Base-by-base conservation (phyloP, 2,113 vertebrate genomes). In the Chloebia gouldiae region DNA sequence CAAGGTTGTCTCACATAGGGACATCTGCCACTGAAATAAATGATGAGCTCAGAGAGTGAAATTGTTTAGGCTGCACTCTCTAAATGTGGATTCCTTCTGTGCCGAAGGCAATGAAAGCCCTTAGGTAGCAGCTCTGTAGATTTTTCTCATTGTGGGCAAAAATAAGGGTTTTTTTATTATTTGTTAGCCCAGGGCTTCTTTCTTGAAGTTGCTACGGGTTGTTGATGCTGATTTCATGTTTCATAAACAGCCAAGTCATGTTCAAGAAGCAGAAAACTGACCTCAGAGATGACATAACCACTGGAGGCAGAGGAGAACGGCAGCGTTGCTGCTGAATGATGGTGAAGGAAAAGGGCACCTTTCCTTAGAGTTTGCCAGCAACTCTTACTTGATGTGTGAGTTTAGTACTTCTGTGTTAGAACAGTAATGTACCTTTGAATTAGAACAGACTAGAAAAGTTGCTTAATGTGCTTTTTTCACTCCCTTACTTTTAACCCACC, bases 41-140 rank as follows among this genome's bases (percentile, higher is more conserved):
- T 90, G 49, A 96, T 94, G 95, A 97, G 93, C 91, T 96, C 63
- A 77, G 90, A 60, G 86, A 95, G 77, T 63, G 81, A 69, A 97
- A 97, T 80, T 97, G 72, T 96, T 97, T 95, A 91, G 94, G 54
- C 93, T 97, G 79, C 81, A 73, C 88, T 92, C 91, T 95, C 73
- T 92, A 86, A 96, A 93, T 82, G 85, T 86, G 92, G 69, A 88
- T 95, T 91, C 86, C 63, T 80, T 97, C 90, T 86, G 81, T 94
- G 95, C 96, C 88, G 49, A 96, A 92, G 97, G 96, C 96, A 95
- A 93, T 93, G 88, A 95, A 96, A 96, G 94, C 96, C 96, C 96
- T 97, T 95, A 96, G 95, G 96, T 97, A 81, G 86, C n/a, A 8
- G 79, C 95, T 96, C 86, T 95, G 92, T 97, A 95, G 89, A 70